phyloP scores from a whole-genome alignment of 2,113 vertebrate genomes.

The Hippocampus zosterae region DNA sequence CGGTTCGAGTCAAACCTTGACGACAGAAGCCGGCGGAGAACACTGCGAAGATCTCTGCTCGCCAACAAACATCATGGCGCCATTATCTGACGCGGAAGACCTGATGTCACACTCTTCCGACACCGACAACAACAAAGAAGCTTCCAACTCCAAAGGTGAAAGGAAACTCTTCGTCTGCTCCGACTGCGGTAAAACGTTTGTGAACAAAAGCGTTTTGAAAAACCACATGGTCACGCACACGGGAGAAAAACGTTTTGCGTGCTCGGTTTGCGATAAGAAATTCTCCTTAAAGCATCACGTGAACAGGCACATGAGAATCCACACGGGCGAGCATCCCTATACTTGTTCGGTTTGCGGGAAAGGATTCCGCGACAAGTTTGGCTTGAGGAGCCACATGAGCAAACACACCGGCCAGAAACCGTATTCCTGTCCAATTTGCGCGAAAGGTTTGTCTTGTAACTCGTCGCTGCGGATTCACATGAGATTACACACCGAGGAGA shows the following conservation, averaged over 20 bases:
- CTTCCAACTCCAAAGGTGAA: background rate
- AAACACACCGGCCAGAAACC: background rate
- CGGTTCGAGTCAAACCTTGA: no score
- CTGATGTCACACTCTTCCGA: background rate
- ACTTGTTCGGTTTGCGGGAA: background rate
- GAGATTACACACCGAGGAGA: background rate
- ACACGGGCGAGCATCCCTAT: constrained; percentile 5
- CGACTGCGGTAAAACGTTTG: constrained; percentile 1
- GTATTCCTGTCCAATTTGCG: background rate
- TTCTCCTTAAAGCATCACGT: background rate
- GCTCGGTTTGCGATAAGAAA: background rate
- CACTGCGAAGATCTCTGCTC: background rate
- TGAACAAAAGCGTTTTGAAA: background rate
- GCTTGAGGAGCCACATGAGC: constrained; percentile 1
- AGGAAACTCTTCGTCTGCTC: background rate
- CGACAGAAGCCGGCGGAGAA: background rate
- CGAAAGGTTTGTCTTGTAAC: background rate
- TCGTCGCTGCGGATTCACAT: background rate
- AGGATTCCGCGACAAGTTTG: background rate
- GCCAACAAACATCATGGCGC: background rate
- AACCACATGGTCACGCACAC: background rate
- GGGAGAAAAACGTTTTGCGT: background rate
- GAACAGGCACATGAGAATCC: background rate
- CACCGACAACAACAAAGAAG: background rate
- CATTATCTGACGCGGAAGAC: background rate